phyloP scores from a whole-genome alignment of 2,113 vertebrate genomes.

The Alaudala cheleensis region DNA sequence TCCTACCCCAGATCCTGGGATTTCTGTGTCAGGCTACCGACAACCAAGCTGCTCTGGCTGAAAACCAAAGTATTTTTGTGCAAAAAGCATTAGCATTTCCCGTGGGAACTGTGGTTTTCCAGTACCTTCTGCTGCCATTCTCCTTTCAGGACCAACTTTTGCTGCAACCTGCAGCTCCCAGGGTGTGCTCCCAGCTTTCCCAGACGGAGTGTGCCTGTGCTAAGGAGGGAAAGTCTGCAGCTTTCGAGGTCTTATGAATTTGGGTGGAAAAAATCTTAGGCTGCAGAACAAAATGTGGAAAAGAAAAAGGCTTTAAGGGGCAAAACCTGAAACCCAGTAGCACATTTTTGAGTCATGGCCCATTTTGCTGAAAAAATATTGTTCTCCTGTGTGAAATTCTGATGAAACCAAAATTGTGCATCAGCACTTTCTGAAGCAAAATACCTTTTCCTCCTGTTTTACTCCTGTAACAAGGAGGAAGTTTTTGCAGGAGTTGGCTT shows the following conservation, averaged over 20 bases:
- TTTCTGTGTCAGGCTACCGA: neutral
- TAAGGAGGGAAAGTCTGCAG: neutral
- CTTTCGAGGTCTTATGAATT: neutral
- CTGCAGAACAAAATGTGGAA: neutral
- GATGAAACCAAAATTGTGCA: neutral
- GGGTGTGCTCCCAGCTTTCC: neutral
- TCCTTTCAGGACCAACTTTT: neutral
- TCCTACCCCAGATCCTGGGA: neutral
- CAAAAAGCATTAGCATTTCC: neutral
- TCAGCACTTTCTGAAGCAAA: neutral
- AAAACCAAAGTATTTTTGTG: neutral
- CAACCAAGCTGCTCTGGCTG: slow-evolving; percentile 10
- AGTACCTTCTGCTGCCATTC: slow-evolving; percentile 1
- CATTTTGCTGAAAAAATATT: neutral
- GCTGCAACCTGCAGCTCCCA: neutral
- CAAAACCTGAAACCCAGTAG: neutral
- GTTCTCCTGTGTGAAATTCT: neutral
- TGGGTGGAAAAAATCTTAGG: neutral
- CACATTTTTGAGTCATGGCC: neutral
- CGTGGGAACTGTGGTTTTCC: neutral
- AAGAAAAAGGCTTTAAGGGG: neutral
- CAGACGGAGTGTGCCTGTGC: neutral
- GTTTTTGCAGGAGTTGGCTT: neutral
- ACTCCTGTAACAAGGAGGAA: neutral
- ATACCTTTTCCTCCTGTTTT: neutral